phyloP scores from a whole-genome alignment of 1,140 invertebrate species.

The Neocloeon triangulifer region DNA sequence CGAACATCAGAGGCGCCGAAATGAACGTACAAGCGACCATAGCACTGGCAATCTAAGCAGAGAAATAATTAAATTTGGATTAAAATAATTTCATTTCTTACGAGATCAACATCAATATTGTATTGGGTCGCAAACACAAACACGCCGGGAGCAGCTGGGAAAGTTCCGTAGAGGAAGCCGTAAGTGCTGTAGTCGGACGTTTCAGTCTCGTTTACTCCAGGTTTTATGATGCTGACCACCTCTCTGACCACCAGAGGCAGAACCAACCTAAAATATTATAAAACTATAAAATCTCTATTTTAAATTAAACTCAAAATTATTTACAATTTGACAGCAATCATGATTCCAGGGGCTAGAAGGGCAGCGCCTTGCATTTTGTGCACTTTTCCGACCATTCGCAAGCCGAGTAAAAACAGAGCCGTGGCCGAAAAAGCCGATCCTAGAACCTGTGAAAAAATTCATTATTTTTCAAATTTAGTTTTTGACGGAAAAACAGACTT shows the following conservation, averaged over 20 bases:
- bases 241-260: slow-evolving; percentile 73
- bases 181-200: slow-evolving; percentile 69
- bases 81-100: slow-evolving; percentile 18
- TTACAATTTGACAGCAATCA: slow-evolving; percentile 78
- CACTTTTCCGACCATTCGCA: slow-evolving; percentile 83
- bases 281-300: neutral
- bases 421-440: slow-evolving; percentile 76
- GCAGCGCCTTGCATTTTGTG: slow-evolving; percentile 47
- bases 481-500: slow-evolving; percentile 25
- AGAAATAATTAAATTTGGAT: neutral
- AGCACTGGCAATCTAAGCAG: slow-evolving; percentile 57
- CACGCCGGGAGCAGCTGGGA: slow-evolving; percentile 82
- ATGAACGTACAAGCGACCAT: slow-evolving; percentile 87
- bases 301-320: slow-evolving; percentile 13
- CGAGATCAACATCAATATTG: slow-evolving; percentile 62
- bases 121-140: slow-evolving; percentile 86
- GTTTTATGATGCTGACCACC: slow-evolving; percentile 48
- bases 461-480: neutral
- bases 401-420: slow-evolving; percentile 72
- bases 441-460: slow-evolving; percentile 40
- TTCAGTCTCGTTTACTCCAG: slow-evolving; percentile 40
- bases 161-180: slow-evolving; percentile 88
- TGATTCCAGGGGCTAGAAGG: slow-evolving; percentile 56
- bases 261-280: slow-evolving; percentile 36
- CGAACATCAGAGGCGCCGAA: slow-evolving; percentile 83